Percentiles rank a stretch among this genome's conserved stretches.
Evolutionary conservation across 2,113 vertebrate species (phyloP).

Genomic region (Mustela nigripes): DNA sequence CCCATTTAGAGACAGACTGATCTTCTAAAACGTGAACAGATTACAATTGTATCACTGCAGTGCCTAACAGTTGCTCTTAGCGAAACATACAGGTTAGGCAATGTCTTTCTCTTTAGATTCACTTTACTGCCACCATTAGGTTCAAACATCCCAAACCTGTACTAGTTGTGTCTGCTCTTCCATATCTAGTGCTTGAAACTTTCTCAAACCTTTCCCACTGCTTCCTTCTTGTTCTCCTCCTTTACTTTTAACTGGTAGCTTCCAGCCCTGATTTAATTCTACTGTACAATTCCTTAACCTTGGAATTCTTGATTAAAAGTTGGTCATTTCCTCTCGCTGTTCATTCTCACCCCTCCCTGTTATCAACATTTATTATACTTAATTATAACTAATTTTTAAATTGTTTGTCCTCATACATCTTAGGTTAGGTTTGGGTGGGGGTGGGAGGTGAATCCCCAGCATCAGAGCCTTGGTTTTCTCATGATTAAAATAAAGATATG

Average conservation of each 20-base stretch:
- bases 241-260: not conserved
- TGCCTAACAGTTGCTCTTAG: not conserved
- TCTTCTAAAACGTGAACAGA: not conserved
- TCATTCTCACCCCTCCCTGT: not conserved
- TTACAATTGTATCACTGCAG: not conserved
- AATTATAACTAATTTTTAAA: not conserved
- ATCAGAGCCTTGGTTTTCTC: not conserved
- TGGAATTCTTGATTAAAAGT: not conserved
- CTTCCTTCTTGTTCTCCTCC: not conserved
- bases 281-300: not conserved
- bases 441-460: not conserved
- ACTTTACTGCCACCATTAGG: not conserved
- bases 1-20: not conserved
- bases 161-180: not conserved
- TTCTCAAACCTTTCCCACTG: not conserved
- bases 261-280: not conserved
- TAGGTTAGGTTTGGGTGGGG: not conserved
- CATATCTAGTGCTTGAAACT: not conserved
- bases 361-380: not conserved
- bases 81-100: not conserved
- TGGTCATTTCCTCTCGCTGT: not conserved
- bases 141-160: not conserved
- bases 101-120: not conserved
- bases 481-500: not conserved
- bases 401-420: not conserved